Evolutionary conservation across 2,797 vertebrate genomes (phyloP), one percentile per base, ranked within the genome.

Genomic region (Spinibarbus caldwelli): DNA sequence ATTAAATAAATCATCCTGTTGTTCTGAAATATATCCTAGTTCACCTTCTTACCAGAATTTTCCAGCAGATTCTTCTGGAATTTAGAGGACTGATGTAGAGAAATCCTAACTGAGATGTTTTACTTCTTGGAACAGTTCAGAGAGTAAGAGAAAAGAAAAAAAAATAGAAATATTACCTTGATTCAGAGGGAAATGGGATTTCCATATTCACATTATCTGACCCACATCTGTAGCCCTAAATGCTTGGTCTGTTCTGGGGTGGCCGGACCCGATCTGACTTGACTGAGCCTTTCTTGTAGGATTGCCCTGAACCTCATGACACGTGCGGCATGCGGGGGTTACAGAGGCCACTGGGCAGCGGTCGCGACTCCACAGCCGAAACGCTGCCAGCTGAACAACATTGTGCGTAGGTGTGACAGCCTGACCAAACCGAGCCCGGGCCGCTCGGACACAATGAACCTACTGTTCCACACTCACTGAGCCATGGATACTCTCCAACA

Each of bases 391-490:
- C 77, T 70, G 45, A 82, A 72, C 12, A 49, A 59, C 59, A 54
- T 87, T 77, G 82, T 88, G 89, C 86, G 89, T 91, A 88, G 89
- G 90, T 91, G 91, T 90, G 82, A 88, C 81, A 62, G 76, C 72
- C 70, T 62, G 89, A 90, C 83, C 81, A 78, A 76, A 67, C 72
- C 79, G 54, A 84, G 83, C 87, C 77, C 11, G 41, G 80, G 31
- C 85, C 54, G 14, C 70, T 47, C 29, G 7, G 31, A 80, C 85
- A 92, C 89, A 92, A 90, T 89, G 80, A 78, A 80, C 43, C 79
- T 54, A 87, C 86, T 92, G 90, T 91, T 84, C 45, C 66, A 49
- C 78, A 71, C 64, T 70, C 47, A 68, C 68, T 70, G 49, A 78
- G 15, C 57, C 71, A 72, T 68, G 67, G 82, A 76, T 54, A 59